Percentiles rank a stretch among this genome's conserved stretches.
phyloP scores from a whole-genome alignment of 2,113 vertebrate genomes.

The Saccopteryx bilineata region DNA sequence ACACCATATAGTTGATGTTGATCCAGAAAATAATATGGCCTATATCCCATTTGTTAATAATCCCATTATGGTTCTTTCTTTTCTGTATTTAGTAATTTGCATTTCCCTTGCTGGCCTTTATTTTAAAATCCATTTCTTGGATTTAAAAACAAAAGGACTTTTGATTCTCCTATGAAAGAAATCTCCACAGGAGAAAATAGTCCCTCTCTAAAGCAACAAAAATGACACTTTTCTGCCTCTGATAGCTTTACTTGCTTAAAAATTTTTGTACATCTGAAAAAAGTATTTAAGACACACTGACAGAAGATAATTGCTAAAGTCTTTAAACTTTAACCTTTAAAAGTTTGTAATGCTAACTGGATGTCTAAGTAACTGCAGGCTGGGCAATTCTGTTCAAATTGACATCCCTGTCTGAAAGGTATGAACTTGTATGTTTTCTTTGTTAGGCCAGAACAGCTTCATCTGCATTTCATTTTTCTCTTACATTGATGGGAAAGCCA shows the following conservation, averaged over 20 bases:
- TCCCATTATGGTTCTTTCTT: not conserved
- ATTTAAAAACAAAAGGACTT: not conserved
- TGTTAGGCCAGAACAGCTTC: not conserved
- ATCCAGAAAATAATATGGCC: not conserved
- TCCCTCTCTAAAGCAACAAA: not conserved
- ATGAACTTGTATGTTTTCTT: not conserved
- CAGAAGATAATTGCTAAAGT: not conserved
- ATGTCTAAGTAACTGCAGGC: not conserved
- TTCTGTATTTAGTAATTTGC: not conserved
- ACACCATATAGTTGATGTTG: not conserved
- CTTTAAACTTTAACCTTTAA: not conserved
- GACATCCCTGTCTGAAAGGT: not conserved
- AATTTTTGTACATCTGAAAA: not conserved
- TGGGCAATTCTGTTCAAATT: not conserved
- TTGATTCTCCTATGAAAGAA: not conserved
- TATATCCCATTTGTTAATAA: not conserved
- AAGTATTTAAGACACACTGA: conserved; percentile 5
- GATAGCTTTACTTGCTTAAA: conserved; percentile 7
- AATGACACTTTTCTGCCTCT: not conserved
- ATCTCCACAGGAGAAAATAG: not conserved
- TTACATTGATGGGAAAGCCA: not conserved
- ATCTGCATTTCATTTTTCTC: not conserved
- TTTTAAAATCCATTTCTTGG: not conserved
- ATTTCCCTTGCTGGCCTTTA: not conserved
- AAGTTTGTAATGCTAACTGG: not conserved